Evolutionary conservation across 2,888 invertebrate species (phyloP).

Genomic region (Rhorus exstirpatorius): DNA sequence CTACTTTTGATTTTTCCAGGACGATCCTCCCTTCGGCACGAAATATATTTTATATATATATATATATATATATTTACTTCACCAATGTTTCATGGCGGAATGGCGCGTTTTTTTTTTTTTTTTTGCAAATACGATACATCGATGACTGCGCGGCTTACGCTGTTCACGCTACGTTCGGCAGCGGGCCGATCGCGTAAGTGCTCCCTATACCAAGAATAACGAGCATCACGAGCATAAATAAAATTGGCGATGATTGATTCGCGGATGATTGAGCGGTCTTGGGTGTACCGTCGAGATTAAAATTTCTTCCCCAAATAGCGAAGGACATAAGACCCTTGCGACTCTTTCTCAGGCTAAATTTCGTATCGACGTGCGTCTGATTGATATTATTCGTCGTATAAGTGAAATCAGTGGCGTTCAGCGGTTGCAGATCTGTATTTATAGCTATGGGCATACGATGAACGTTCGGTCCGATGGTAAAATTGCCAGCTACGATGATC

Average conservation of each 20-base stretch:
- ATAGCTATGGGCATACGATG: constrained; percentile 72
- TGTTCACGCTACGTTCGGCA: constrained; percentile 61
- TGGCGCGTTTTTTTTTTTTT: constrained; percentile 31
- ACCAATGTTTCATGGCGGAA: constrained; percentile 46
- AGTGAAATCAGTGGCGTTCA: constrained; percentile 71
- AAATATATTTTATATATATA: constrained; percentile 34
- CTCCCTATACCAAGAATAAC: constrained; percentile 56
- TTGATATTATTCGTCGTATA: constrained; percentile 60
- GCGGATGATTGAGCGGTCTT: constrained; percentile 62
- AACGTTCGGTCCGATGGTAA: constrained; percentile 52
- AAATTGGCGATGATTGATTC: constrained; percentile 43
- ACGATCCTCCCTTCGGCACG: constrained; percentile 27
- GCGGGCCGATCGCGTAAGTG: constrained; percentile 32
- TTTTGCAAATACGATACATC: constrained; percentile 29
- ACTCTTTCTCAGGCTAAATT: constrained; percentile 69
- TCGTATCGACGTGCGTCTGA: constrained; percentile 63
- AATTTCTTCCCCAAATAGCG: constrained; percentile 78
- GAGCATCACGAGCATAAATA: constrained; percentile 63
- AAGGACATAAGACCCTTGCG: constrained; percentile 76
- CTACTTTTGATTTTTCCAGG: constrained; percentile 19
- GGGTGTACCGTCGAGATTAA: constrained; percentile 71
- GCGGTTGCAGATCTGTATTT: constrained; percentile 69
- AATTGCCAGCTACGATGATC: constrained; percentile 72
- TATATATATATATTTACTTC: constrained; percentile 10
- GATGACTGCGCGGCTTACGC: constrained; percentile 3